These are phyloP conservation scores for Indri indri DNA, from an alignment of 2,113 vertebrate species.

Conservation along the genomic window DNA sequence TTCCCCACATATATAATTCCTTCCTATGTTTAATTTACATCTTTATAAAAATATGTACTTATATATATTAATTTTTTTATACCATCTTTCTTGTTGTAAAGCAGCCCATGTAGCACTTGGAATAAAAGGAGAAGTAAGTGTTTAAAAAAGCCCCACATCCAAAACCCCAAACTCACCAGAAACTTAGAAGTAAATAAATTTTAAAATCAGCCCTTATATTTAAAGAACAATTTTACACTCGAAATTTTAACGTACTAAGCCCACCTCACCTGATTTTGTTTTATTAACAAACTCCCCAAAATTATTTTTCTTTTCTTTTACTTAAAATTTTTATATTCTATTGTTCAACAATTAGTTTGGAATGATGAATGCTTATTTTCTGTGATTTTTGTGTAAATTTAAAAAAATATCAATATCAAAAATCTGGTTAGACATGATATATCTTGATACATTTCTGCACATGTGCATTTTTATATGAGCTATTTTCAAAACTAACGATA, in stretches of 20 bases:
- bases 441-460: background rate
- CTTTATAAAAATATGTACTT: background rate
- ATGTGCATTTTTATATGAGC: background rate
- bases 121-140: background rate
- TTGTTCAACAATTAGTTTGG: background rate
- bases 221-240: background rate
- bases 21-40: background rate
- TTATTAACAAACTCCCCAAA: background rate
- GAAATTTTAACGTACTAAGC: constrained; percentile 18
- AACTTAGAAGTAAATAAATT: background rate
- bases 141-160: background rate
- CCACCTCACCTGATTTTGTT: background rate
- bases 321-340: background rate
- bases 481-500: background rate
- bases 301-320: background rate
- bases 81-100: background rate
- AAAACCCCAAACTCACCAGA: background rate
- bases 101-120: background rate
- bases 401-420: background rate
- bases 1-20: background rate
- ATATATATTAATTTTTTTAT: background rate
- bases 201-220: background rate
- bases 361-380: background rate
- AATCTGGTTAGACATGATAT: background rate
- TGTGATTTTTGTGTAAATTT: background rate